phyloP scores from a whole-genome alignment of 2,113 vertebrate species.

The Callipepla californica region DNA sequence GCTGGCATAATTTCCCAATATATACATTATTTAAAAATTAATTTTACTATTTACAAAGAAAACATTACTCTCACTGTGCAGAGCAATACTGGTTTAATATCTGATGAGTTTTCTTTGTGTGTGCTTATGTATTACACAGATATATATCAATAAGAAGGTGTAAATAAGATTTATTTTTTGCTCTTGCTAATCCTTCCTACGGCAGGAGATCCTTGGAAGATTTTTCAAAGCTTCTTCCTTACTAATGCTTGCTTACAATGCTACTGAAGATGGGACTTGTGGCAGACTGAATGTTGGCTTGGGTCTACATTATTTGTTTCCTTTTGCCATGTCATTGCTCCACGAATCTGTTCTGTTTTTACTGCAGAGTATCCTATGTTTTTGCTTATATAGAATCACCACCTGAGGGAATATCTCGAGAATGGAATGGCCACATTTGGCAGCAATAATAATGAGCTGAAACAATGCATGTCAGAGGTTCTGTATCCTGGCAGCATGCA shows the following conservation, averaged over 20 bases:
- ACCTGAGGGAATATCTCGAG: background rate
- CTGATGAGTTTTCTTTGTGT: background rate
- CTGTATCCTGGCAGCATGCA: background rate
- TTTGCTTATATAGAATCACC: accelerated
- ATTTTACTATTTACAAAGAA: background rate
- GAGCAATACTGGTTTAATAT: background rate
- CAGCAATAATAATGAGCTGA: background rate
- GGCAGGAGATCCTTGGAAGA: background rate
- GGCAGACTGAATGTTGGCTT: background rate
- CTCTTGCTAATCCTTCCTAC: background rate
- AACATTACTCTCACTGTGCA: background rate
- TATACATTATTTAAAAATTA: too few species aligned
- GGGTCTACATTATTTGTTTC: background rate
- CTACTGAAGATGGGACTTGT: background rate
- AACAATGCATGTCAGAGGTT: background rate
- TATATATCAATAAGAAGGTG: background rate
- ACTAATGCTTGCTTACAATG: background rate
- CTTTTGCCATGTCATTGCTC: background rate
- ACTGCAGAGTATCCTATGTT: background rate
- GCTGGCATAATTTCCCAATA: background rate
- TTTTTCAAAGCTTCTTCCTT: background rate
- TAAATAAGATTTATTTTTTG: background rate
- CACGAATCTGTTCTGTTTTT: background rate
- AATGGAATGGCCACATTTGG: background rate
- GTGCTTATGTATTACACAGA: background rate